Conservation (phyloP, 2,113 vertebrate genomes). For the Rattus rattus region DNA sequence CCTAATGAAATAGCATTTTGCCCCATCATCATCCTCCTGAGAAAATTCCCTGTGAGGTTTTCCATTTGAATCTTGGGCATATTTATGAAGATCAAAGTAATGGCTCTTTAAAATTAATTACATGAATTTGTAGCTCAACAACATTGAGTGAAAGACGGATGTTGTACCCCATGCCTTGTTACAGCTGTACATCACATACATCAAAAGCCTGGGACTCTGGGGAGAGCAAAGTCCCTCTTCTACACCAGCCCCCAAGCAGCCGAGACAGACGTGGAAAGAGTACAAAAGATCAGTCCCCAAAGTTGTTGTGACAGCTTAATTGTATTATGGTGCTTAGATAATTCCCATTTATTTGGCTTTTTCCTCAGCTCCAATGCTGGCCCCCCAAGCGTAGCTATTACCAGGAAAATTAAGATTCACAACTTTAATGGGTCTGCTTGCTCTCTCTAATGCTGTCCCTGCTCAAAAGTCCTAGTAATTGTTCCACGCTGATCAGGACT, state of each 20-base stretch:
- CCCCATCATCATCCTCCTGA: constrained; percentile 69
- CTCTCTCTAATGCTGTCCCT: constrained; percentile 74
- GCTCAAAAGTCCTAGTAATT: constrained; percentile 82
- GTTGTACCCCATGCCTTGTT: constrained; percentile 71
- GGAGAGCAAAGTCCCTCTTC: background rate
- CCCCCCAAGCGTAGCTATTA: constrained; percentile 82
- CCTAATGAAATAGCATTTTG: constrained; percentile 78
- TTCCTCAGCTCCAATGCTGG: constrained; percentile 73
- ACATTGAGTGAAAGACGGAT: constrained; percentile 68
- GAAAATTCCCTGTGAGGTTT: constrained; percentile 75
- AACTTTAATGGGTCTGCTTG: constrained; percentile 79
- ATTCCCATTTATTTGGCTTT: constrained; percentile 73
- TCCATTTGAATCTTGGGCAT: constrained; percentile 72
- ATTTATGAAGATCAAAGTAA: constrained; percentile 76
- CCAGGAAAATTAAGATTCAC: constrained; percentile 77
- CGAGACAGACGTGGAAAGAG: constrained; percentile 35
- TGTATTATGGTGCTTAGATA: constrained; percentile 58
- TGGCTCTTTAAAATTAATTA: constrained; percentile 76
- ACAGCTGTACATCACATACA: constrained; percentile 64
- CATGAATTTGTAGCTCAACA: constrained; percentile 77
- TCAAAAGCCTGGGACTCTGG: constrained; percentile 67
- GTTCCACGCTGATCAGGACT: constrained; percentile 72
- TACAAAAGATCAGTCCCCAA: constrained; percentile 70
- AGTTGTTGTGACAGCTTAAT: constrained; percentile 83
- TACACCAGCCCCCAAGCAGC: constrained; percentile 60